A percentile compares a stretch with the other conserved stretches of the same genome.
Conservation (phyloP, 2,113 vertebrate genomes). For the Heterocephalus glaber region DNA sequence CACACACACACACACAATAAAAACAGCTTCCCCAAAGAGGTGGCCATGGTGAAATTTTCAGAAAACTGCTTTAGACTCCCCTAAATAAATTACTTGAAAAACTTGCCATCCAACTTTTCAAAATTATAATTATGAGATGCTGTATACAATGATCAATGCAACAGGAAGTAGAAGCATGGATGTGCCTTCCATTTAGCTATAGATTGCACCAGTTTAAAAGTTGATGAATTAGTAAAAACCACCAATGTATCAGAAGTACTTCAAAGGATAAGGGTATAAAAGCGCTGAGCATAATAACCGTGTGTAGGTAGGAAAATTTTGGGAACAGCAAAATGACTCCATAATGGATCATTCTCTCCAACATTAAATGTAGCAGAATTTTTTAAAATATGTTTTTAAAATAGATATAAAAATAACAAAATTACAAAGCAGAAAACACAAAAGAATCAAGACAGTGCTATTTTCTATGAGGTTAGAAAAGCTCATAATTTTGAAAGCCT, state of each 20-base stretch:
- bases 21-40: slow-evolving; percentile 71
- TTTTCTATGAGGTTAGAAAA: slow-evolving; percentile 85
- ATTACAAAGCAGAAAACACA: slow-evolving; percentile 69
- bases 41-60: slow-evolving; percentile 68
- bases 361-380: slow-evolving; percentile 70
- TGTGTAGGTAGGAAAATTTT: slow-evolving; percentile 79
- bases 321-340: slow-evolving; percentile 75
- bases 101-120: slow-evolving; percentile 60
- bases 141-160: slow-evolving; percentile 59
- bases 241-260: slow-evolving; percentile 75
- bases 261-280: slow-evolving; percentile 38
- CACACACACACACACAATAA: background rate
- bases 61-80: slow-evolving; percentile 23
- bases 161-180: slow-evolving; percentile 15
- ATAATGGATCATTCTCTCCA: slow-evolving; percentile 58
- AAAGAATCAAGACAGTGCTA: slow-evolving; percentile 76
- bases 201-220: slow-evolving; percentile 54
- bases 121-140: slow-evolving; percentile 66
- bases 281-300: slow-evolving; percentile 57
- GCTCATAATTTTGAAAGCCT: slow-evolving; percentile 85
- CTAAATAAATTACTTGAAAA: slow-evolving; percentile 73
- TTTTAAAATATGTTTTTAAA: slow-evolving; percentile 61
- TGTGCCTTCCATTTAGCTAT: slow-evolving; percentile 54
- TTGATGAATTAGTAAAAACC: slow-evolving; percentile 70
- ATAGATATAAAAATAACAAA: slow-evolving; percentile 77